Evolutionary conservation across 2,888 invertebrate species (phyloP).

Genomic region (Lobophora halterata): DNA sequence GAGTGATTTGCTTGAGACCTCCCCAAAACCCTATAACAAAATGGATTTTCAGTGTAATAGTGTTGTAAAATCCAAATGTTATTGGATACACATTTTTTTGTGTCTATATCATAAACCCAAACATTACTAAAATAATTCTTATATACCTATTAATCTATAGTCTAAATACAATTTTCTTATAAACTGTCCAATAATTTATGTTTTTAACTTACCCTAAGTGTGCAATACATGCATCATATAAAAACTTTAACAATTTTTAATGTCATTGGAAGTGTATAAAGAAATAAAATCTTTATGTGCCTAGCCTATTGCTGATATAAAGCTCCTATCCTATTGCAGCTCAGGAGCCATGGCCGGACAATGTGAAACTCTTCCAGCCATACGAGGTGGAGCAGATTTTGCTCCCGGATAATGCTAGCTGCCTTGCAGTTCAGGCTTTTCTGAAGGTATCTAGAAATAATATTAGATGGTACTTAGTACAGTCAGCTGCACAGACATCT

Average conservation of each 20-base stretch:
- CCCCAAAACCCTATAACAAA: background rate
- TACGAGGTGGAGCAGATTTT: constrained; percentile 96
- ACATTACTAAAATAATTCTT: background rate
- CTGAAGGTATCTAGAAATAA: constrained; percentile 81
- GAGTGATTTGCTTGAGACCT: constrained; percentile 27
- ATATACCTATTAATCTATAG: too few species aligned
- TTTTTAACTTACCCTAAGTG: too few species aligned
- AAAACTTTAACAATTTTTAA: too few species aligned
- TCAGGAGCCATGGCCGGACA: constrained; percentile 94
- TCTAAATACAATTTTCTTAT: too few species aligned
- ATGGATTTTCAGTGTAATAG: background rate
- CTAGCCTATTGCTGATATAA: too few species aligned
- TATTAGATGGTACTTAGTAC: too few species aligned
- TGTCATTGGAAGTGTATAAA: too few species aligned
- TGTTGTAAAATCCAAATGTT: background rate
- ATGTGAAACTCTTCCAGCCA: constrained; percentile 92
- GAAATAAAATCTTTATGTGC: too few species aligned
- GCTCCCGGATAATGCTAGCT: constrained; percentile 96
- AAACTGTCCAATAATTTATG: too few species aligned
- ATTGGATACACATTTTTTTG: constrained; percentile 7
- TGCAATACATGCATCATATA: constrained; percentile 4
- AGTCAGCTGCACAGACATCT: too few species aligned
- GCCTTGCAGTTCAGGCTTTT: constrained; percentile 95
- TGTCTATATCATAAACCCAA: background rate
- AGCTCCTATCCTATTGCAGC: constrained; percentile 69